Evolutionary conservation across 2,797 vertebrate genomes (phyloP), one percentile per base, ranked within the genome.

Genomic region (Hoplostethus atlanticus): DNA sequence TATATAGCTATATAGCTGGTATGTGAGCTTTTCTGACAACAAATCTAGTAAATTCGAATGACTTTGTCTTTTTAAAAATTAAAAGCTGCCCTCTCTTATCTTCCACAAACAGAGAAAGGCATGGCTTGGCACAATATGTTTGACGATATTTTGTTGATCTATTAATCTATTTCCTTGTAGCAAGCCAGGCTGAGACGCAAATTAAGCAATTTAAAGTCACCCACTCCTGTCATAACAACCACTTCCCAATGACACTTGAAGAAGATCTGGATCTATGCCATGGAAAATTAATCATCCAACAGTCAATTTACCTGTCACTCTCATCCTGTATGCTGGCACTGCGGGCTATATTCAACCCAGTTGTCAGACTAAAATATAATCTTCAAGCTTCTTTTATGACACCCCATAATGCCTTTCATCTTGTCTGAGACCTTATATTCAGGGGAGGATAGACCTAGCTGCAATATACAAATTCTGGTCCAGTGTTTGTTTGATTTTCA

Each of bases 231-330:
- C 84, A 85, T 40, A 57, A 86, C 83, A 80, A 42, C 38, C 56
- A 31, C 56, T 79, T 79, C 68, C 17, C 57, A 68, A 30, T 81
- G 83, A 85, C 81, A 84, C 74, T 89, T 64, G 61, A 84, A 61
- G 56, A 80, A 30, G 62, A 86, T 78, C 70, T 79, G 61, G 62
- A 86, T 80, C 68, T 81, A 62, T 79, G 64, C 77, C 64, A 40
- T 38, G 21, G 44, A 80, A 85, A 87, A 86, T 81, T 55, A 75
- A 88, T 88, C 82, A 83, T 83, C 58, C 62, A 66, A 36, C 65
- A 71, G 76, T 80, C 69, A 88, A 84, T 88, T 84, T 79, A 85
- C 84, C 83, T 87, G 84, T 87, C 87, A 86, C n/a, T 78, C 71
- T 81, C 52, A 25, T 72, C 64, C 56, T 40, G 42, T 69, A 31